These are phyloP conservation scores for Hemicordylus capensis DNA, from an alignment of 2,113 vertebrate species.

Conservation along the genomic window DNA sequence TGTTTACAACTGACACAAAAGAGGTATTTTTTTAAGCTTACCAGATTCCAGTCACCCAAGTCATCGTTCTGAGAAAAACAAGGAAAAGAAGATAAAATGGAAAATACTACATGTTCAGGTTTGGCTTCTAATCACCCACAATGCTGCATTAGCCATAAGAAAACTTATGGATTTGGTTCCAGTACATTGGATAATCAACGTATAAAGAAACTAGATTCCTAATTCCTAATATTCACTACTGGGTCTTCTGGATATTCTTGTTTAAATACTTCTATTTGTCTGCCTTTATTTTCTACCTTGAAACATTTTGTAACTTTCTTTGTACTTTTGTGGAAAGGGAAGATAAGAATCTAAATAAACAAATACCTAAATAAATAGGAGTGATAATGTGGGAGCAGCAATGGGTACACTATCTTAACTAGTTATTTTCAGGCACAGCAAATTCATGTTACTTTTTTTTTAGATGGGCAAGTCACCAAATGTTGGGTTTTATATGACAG, in stretches of 20 bases:
- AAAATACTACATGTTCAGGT: neutral
- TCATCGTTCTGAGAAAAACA: neutral
- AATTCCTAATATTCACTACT: neutral
- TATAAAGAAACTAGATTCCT: neutral
- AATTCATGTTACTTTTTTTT: neutral
- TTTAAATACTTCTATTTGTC: neutral
- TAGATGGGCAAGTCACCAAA: neutral
- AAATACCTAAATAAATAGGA: neutral
- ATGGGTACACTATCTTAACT: neutral
- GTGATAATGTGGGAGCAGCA: neutral
- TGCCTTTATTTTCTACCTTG: neutral
- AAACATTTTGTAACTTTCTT: neutral
- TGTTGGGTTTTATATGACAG: neutral
- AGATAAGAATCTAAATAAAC: neutral
- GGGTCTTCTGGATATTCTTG: neutral
- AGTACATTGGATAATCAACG: neutral
- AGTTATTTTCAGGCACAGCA: neutral
- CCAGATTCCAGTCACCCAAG: neutral
- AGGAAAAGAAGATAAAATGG: neutral
- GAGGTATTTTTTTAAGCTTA: neutral
- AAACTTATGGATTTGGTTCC: neutral
- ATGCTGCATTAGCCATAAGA: neutral
- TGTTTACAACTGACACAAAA: neutral
- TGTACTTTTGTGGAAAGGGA: neutral
- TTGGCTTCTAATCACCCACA: neutral